Evolutionary conservation across 1,140 invertebrate genomes (phyloP).

Genomic region (Drosophila punjabiensis): DNA sequence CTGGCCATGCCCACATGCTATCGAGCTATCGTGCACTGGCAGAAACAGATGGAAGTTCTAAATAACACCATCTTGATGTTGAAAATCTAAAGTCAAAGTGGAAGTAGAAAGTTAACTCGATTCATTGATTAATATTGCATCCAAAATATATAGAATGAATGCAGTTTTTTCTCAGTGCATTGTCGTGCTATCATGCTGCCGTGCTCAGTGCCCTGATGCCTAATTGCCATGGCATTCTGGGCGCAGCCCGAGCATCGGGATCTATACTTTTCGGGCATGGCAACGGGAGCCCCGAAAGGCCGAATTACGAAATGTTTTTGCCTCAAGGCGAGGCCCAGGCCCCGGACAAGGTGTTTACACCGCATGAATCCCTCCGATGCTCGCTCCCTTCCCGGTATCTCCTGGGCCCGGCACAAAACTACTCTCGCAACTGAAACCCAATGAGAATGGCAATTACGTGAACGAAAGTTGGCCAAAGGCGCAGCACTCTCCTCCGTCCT

Average conservation of each 20-base stretch:
- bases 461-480: slow-evolving; percentile 45
- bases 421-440: slow-evolving; percentile 43
- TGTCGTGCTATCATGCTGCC: slow-evolving; percentile 16
- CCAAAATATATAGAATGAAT: background rate
- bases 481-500: slow-evolving; percentile 13
- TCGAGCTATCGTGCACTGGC: slow-evolving; percentile 16
- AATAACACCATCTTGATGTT: background rate
- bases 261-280: slow-evolving; percentile 43
- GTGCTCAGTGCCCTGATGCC: slow-evolving; percentile 27
- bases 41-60: background rate
- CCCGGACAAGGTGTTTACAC: slow-evolving; percentile 51
- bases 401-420: slow-evolving; percentile 23
- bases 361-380: slow-evolving; percentile 20
- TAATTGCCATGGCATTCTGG: slow-evolving; percentile 54
- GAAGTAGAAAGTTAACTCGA: no score
- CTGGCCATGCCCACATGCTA: slow-evolving; percentile 28
- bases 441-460: slow-evolving; percentile 54
- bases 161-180: slow-evolving; percentile 11
- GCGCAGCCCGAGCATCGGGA: slow-evolving; percentile 44
- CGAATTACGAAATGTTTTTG: slow-evolving; percentile 46
- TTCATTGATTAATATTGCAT: background rate
- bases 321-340: slow-evolving; percentile 31
- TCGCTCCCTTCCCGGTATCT: background rate
- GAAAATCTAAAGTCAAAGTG: background rate
- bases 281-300: slow-evolving; percentile 35